These are phyloP conservation scores for Mastomys coucha DNA, from an alignment of 2,113 vertebrate genomes.

Conservation along the genomic window DNA sequence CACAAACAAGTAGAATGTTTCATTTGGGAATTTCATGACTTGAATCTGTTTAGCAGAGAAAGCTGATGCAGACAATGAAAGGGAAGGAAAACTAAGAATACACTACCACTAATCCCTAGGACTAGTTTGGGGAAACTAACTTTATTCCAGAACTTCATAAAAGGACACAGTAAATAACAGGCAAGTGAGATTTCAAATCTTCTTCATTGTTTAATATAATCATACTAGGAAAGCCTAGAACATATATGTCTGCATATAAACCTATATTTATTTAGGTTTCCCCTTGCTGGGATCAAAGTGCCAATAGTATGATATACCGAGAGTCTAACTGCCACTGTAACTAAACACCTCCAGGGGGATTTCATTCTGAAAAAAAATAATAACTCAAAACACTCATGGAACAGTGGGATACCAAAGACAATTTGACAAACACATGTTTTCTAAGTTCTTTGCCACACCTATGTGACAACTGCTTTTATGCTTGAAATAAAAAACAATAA, in stretches of 20 bases:
- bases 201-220: background rate
- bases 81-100: background rate
- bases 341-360: background rate
- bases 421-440: background rate
- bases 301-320: background rate
- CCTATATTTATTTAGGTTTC: background rate
- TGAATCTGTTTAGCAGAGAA: background rate
- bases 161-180: background rate
- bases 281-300: background rate
- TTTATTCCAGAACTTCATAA: background rate
- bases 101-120: background rate
- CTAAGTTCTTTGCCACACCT: slow-evolving; percentile 18
- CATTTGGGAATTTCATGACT: background rate
- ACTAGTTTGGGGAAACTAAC: background rate
- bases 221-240: background rate
- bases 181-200: background rate
- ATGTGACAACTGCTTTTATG: slow-evolving; percentile 12
- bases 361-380: slow-evolving; percentile 16
- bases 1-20: background rate
- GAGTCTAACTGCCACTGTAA: background rate
- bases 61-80: background rate
- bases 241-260: background rate
- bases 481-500: slow-evolving; percentile 57
- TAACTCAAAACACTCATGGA: background rate
- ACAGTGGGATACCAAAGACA: slow-evolving; percentile 21